Conservation (phyloP, 2,113 vertebrate genomes). For the Pelvicachromis taeniatus region DNA sequence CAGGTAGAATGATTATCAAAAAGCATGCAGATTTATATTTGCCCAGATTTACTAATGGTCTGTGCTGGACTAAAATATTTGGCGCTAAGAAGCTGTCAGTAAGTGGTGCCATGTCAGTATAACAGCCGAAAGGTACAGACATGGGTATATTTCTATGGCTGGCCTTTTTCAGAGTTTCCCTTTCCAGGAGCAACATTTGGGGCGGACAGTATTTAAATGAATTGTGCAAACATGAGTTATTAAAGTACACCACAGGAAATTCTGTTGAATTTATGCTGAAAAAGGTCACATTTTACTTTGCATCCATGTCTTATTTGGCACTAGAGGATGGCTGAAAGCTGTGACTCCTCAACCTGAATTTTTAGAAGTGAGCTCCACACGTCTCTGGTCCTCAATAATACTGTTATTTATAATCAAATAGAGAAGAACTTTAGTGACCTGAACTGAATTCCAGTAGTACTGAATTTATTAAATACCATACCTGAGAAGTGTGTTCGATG, state of each 20-base stretch:
- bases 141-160: not conserved
- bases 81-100: not conserved
- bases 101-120: not conserved
- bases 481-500: not conserved
- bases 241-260: not conserved
- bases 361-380: not conserved
- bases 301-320: not conserved
- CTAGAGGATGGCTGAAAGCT: not conserved
- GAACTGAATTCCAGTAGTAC: not conserved
- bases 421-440: not conserved
- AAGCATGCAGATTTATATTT: not conserved
- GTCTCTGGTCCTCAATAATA: not conserved
- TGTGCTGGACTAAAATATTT: not conserved
- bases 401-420: not conserved
- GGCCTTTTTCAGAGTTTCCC: not conserved
- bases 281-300: not conserved
- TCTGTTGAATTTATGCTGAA: not conserved
- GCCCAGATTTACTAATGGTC: not conserved
- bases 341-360: not conserved
- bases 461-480: not conserved
- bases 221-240: not conserved
- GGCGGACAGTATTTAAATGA: not conserved
- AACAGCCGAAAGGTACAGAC: rapidly evolving
- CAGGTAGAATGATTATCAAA: not conserved
- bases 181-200: not conserved